These are phyloP conservation scores for Noctua janthe DNA, from an alignment of 2,888 invertebrate genomes.

Conservation along the genomic window DNA sequence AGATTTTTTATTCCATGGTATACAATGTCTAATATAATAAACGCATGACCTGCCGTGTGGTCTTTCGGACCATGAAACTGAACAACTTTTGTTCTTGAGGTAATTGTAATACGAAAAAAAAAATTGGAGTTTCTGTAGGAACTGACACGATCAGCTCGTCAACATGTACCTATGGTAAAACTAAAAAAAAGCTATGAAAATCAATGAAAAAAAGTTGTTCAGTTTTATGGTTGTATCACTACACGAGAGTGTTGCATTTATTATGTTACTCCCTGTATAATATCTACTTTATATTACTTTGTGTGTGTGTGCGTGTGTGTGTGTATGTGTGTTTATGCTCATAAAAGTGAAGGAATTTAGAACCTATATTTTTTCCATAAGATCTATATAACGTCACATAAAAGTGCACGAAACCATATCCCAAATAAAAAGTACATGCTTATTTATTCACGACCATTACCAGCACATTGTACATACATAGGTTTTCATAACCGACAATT, in stretches of 20 bases:
- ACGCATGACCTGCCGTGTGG: too few relatives aligned
- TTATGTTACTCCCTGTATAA: neutral
- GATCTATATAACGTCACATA: neutral
- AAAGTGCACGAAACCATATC: constrained; percentile 9
- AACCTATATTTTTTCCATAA: neutral
- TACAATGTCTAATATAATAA: too few relatives aligned
- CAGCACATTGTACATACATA: constrained; percentile 63
- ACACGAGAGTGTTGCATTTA: neutral
- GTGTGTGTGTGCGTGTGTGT: neutral
- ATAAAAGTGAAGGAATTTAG: too few relatives aligned
- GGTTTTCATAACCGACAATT: constrained; percentile 65
- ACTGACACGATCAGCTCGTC: too few relatives aligned
- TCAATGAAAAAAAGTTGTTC: neutral
- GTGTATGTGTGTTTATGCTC: neutral
- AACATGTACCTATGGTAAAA: too few relatives aligned
- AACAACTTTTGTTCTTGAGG: neutral
- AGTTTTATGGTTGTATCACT: too few relatives aligned
- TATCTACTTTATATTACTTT: neutral
- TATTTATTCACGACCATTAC: constrained; percentile 65
- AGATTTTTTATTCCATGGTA: neutral
- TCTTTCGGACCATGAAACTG: neutral
- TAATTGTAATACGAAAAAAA: neutral
- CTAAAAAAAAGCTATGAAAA: neutral
- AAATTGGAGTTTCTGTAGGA: too few relatives aligned
- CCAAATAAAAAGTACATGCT: constrained; percentile 44